Evolutionary conservation across 2,888 invertebrate genomes (phyloP).

Genomic region (Ryuthela nishihirai): DNA sequence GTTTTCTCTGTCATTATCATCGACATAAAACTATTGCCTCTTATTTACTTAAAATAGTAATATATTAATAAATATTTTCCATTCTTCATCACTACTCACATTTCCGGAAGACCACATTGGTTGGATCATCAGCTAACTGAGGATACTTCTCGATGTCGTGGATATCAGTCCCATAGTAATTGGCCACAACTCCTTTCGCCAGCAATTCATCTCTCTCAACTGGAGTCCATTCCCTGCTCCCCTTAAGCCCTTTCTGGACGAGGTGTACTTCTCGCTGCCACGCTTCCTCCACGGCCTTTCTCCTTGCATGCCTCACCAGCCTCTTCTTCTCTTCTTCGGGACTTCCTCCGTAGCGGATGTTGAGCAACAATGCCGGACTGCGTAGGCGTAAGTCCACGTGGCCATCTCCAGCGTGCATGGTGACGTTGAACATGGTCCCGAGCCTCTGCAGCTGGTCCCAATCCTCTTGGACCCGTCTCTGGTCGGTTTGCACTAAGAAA

Average conservation of each 20-base stretch:
- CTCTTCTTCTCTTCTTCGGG: constrained; percentile 79
- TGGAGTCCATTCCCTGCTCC: constrained; percentile 75
- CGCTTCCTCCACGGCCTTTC: constrained; percentile 83
- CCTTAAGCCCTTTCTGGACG: constrained; percentile 50
- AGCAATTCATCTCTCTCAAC: constrained; percentile 88
- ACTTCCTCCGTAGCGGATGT: constrained; percentile 88
- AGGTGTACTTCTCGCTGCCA: constrained; percentile 91
- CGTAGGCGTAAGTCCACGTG: constrained; percentile 71
- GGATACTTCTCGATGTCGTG: constrained; percentile 86
- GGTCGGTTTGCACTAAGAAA: constrained; percentile 82
- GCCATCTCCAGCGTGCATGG: constrained; percentile 38
- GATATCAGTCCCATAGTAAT: constrained; percentile 85
- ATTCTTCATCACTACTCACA: no score
- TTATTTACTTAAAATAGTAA: no score
- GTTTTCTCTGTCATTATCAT: no score
- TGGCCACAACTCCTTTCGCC: constrained; percentile 81
- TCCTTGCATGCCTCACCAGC: constrained; percentile 74
- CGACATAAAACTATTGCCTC: no score
- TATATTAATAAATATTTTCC: no score
- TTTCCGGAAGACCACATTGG: constrained; percentile 80
- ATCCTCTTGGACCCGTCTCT: constrained; percentile 80
- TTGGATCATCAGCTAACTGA: constrained; percentile 89
- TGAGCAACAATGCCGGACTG: constrained; percentile 85
- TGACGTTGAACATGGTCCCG: constrained; percentile 54
- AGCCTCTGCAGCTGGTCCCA: constrained; percentile 82